phyloP scores from a whole-genome alignment of 1,140 invertebrate genomes.

The Telenomus remus region DNA sequence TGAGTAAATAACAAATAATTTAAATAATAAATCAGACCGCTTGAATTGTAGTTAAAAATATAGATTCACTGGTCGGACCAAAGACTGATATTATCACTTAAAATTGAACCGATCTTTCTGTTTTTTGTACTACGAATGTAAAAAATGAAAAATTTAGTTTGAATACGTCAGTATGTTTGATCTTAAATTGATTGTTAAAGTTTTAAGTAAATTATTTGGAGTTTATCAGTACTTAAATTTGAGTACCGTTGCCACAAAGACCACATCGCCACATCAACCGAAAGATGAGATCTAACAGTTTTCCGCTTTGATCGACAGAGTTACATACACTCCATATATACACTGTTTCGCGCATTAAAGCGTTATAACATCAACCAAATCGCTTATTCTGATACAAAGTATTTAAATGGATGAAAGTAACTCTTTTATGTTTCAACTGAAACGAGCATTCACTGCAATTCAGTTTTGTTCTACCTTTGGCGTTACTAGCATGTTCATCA shows the following conservation, averaged over 20 bases:
- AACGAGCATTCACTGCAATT: conserved; percentile 20
- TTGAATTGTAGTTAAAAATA: too few relatives aligned
- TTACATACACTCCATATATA: conserved; percentile 22
- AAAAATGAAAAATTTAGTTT: too few relatives aligned
- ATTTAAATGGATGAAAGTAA: conserved; percentile 23
- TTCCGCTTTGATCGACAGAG: conserved; percentile 35
- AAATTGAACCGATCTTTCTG: too few relatives aligned
- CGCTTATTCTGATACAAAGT: conserved; percentile 40
- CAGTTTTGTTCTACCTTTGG: not conserved
- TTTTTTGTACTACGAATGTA: too few relatives aligned
- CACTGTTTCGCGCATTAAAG: conserved; percentile 32
- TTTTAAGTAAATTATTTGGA: conserved; percentile 11
- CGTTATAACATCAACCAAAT: conserved; percentile 33
- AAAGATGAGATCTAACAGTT: conserved; percentile 43
- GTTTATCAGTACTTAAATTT: conserved; percentile 20
- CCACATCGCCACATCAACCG: conserved; percentile 38
- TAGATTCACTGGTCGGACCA: not conserved
- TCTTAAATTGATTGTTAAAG: not conserved
- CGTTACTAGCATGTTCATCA: too few relatives aligned
- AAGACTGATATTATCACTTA: not conserved
- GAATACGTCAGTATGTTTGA: too few relatives aligned
- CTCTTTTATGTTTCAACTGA: conserved; percentile 25
- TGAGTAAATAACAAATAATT: too few relatives aligned
- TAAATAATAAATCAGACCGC: too few relatives aligned
- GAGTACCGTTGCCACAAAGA: conserved; percentile 33